Percentiles rank a stretch among this genome's conserved stretches.
Evolutionary conservation across 23 tunicate genomes (phyloP).

Genomic region (Trididemnum clinides): DNA sequence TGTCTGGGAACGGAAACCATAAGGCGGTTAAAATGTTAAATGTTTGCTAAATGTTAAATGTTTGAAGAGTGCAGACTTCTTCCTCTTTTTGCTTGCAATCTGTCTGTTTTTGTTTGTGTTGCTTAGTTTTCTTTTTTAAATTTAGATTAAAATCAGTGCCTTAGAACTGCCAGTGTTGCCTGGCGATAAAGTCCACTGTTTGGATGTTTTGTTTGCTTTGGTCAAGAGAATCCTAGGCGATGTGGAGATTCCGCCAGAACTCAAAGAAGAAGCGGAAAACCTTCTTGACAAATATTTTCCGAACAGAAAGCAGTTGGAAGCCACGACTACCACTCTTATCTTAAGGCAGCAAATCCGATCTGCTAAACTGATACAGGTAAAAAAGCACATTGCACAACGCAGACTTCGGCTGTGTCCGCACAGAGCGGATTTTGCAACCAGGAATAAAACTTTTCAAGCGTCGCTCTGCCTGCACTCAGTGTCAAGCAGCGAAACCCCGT

Average conservation of each 20-base stretch:
- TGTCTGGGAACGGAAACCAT: too few relatives aligned
- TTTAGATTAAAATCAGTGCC: slow-evolving; percentile 81
- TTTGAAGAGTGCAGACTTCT: too few relatives aligned
- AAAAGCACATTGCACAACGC: background rate
- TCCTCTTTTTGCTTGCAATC: too few relatives aligned
- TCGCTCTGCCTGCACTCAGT: too few relatives aligned
- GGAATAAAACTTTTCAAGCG: background rate
- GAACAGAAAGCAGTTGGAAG: slow-evolving; percentile 61
- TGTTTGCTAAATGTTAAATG: too few relatives aligned
- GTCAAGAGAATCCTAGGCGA: slow-evolving; percentile 82
- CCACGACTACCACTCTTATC: slow-evolving; percentile 68
- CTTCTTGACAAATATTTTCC: slow-evolving; percentile 75
- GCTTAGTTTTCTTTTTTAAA: background rate
- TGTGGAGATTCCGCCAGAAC: slow-evolving; percentile 68
- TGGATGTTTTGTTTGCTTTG: slow-evolving; percentile 86
- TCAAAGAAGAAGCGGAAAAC: slow-evolving; percentile 72
- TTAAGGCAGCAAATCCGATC: slow-evolving; percentile 60
- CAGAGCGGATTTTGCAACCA: background rate
- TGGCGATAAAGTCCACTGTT: slow-evolving; percentile 83
- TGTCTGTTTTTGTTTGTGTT: too few relatives aligned
- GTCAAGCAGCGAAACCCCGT: too few relatives aligned
- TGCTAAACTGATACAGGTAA: slow-evolving; percentile 84
- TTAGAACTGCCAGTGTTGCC: slow-evolving; percentile 71
- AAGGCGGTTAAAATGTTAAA: too few relatives aligned
- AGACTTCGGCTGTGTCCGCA: background rate